Conservation (phyloP, 2,113 vertebrate genomes). For the Sialia sialis region DNA sequence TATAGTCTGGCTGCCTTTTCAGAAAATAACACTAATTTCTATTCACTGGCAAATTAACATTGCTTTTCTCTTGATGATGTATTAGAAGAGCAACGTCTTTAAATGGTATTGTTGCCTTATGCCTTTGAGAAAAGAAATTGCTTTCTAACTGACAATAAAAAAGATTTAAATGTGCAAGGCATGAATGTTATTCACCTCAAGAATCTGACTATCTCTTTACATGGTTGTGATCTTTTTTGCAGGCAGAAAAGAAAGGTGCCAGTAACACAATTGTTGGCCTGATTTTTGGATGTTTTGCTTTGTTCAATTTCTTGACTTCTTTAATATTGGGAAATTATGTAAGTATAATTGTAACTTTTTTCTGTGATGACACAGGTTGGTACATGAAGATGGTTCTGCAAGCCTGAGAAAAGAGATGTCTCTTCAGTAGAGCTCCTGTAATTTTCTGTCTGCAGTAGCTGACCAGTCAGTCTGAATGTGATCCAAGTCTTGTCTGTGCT, state of each 20-base stretch:
- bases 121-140: not conserved
- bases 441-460: not conserved
- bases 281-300: conserved; percentile 92
- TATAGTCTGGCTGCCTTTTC: not conserved
- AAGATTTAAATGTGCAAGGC: not conserved
- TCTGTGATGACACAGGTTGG: not conserved
- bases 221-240: not conserved
- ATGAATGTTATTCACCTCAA: not conserved
- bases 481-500: not conserved
- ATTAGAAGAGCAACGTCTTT: not conserved
- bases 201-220: not conserved
- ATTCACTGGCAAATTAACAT: not conserved
- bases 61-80: not conserved
- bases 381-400: not conserved
- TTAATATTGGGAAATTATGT: conserved; percentile 90
- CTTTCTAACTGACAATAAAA: not conserved
- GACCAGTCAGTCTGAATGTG: not conserved
- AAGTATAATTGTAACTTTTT: conserved; percentile 68
- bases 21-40: not conserved
- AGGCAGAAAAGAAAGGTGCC: conserved; percentile 90
- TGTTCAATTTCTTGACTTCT: conserved; percentile 80
- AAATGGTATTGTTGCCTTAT: not conserved
- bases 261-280: conserved; percentile 84
- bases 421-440: not conserved
- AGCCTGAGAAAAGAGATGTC: not conserved